Evolutionary conservation across 2,888 invertebrate genomes (phyloP).

Genomic region (Scrobipalpa costella): DNA sequence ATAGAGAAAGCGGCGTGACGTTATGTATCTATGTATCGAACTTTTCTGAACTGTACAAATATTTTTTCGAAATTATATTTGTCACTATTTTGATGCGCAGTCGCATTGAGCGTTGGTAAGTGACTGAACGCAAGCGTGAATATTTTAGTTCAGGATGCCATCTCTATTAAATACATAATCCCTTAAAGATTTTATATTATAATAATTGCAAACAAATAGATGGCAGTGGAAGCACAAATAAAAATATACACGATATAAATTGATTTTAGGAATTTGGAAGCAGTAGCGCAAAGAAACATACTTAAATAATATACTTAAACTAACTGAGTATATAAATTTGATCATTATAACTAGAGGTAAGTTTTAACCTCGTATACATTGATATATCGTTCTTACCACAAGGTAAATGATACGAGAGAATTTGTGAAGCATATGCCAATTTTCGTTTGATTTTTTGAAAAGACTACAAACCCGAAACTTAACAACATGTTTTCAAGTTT

Average conservation of each 20-base stretch:
- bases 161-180: too few species aligned
- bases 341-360: conserved; percentile 56
- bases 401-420: neutral
- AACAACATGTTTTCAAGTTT: conserved; percentile 11
- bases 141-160: too few species aligned
- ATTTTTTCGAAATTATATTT: too few species aligned
- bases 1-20: too few species aligned
- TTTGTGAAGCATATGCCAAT: conserved; percentile 43
- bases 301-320: conserved; percentile 30
- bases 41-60: too few species aligned
- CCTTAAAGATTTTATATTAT: neutral
- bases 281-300: neutral
- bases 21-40: too few species aligned
- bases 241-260: neutral
- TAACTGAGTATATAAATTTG: conserved; percentile 74
- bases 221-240: conserved; percentile 20
- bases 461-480: conserved; percentile 17
- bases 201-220: neutral
- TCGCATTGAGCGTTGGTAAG: too few species aligned
- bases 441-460: conserved; percentile 36
- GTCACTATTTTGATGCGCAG: too few species aligned
- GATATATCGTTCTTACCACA: conserved; percentile 8
- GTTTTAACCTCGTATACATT: conserved; percentile 39
- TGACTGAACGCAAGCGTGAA: too few species aligned
- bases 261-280: neutral